These are phyloP conservation scores for Zophobas morio DNA, from an alignment of 1,140 invertebrate species.

Conservation along the genomic window DNA sequence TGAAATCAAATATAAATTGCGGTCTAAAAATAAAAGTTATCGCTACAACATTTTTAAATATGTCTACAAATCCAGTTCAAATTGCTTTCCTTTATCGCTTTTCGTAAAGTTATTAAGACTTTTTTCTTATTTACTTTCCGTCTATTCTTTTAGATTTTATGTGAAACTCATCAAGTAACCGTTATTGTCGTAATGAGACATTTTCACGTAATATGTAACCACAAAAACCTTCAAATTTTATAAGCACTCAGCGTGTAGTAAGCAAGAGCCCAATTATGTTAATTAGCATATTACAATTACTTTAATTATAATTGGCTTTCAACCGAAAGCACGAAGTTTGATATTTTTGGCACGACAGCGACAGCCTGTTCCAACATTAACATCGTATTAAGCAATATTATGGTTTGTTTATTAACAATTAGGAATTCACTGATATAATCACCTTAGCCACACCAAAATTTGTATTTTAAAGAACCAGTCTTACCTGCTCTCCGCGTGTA, in stretches of 20 bases:
- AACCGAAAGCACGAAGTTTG: constrained; percentile 18
- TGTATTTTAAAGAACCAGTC: constrained; percentile 2
- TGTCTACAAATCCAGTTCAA: too few relatives aligned
- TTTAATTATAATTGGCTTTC: constrained; percentile 32
- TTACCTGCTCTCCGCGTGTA: not conserved
- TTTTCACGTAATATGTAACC: not conserved
- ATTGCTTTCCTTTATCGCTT: too few relatives aligned
- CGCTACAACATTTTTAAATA: too few relatives aligned
- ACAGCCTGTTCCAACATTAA: constrained; percentile 35
- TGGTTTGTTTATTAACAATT: constrained; percentile 41
- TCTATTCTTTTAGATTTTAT: too few relatives aligned
- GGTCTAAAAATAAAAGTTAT: too few relatives aligned
- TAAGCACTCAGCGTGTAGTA: constrained; percentile 9
- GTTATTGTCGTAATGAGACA: too few relatives aligned
- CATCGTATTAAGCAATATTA: constrained; percentile 22
- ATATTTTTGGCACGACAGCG: constrained; percentile 12
- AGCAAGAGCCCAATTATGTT: constrained; percentile 8
- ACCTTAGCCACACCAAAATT: not conserved
- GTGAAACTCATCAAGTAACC: too few relatives aligned
- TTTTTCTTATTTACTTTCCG: too few relatives aligned
- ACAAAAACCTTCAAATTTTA: constrained; percentile 16
- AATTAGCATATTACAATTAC: constrained; percentile 18
- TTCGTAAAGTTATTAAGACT: too few relatives aligned
- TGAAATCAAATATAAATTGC: not conserved
- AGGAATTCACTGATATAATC: constrained; percentile 24